Evolutionary conservation across 2,888 invertebrate genomes (phyloP), one percentile per base, ranked within the genome.

Genomic region (Tenthredo scrophulariae): DNA sequence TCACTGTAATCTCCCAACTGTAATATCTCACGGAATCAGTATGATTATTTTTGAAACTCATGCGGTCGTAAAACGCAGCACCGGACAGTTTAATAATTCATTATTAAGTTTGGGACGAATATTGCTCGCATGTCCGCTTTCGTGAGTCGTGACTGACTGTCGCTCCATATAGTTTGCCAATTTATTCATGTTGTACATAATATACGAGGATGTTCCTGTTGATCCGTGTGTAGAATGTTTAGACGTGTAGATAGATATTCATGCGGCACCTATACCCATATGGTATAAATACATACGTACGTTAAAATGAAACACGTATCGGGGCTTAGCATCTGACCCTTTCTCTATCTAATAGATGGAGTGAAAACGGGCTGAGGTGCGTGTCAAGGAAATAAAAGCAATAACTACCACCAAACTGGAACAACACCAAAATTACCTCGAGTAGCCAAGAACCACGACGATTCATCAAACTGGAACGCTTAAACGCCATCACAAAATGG

Each of bases 381-480:
- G 80, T 80, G 80, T 80, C 62, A 62, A 62, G 80, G 80, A 80
- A 80, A 80, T 80, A 62, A 80, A 80, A 80, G 80, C 80, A 80
- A 80, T 80, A 80, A 80, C 80, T 40, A 80, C 80, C 80, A 58
- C 80, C 80, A 80, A 80, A 80, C 80, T 80, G 80, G 62, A 80
- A 80, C 80, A 80, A 80, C 58, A 80, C n/a, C 9, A 62, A 80
- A 80, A 80, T 80, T 80, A 80, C 80, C 58, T 9, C 26, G 80
- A 80, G 80, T 62, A 37, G 33, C 50, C 58, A 80, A n/a, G 40
- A 80, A 58, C 80, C 80, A 80, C 62, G 40, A 80, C 80, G 80
- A 80, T 80, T 80, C 80, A 62, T 80, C 80, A 80, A 80, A 80
- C 58, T 80, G 80, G 80, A 80, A 80, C 80, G 80, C 80, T 80